Evolutionary conservation across 2,888 invertebrate species (phyloP).

Genomic region (Itoplectis maculator): DNA sequence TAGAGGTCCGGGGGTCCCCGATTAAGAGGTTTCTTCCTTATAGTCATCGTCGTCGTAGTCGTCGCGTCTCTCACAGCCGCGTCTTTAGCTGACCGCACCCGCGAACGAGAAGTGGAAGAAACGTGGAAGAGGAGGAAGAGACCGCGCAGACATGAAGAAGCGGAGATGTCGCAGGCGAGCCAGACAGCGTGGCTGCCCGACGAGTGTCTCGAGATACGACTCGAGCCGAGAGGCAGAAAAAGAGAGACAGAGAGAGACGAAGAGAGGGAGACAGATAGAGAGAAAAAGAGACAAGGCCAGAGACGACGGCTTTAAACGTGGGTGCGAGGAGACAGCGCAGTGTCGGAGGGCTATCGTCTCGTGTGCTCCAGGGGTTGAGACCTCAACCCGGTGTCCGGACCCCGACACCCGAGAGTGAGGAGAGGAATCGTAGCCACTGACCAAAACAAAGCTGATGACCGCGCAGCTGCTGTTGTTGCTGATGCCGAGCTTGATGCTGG

Average conservation of each 20-base stretch:
- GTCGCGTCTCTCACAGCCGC: slow-evolving; percentile 43
- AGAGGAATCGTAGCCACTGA: slow-evolving; percentile 12
- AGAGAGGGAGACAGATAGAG: slow-evolving; percentile 22
- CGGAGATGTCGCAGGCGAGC: slow-evolving; percentile 52
- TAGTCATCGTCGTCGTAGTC: slow-evolving; percentile 73
- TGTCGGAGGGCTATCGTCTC: slow-evolving; percentile 75
- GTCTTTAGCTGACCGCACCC: slow-evolving; percentile 41
- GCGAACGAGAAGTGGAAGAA: slow-evolving; percentile 25
- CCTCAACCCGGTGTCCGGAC: slow-evolving; percentile 72
- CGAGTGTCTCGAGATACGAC: slow-evolving; percentile 44
- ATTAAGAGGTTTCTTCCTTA: slow-evolving; percentile 80
- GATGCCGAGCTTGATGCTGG: neutral
- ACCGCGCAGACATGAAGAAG: slow-evolving; percentile 46
- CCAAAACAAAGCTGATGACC: slow-evolving; percentile 4
- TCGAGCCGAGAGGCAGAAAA: neutral
- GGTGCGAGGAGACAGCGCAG: slow-evolving; percentile 64
- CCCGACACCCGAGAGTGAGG: slow-evolving; percentile 58
- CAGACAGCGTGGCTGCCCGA: slow-evolving; percentile 79
- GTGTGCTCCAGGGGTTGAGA: slow-evolving; percentile 74
- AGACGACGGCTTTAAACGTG: slow-evolving; percentile 31
- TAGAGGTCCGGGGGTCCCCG: slow-evolving; percentile 79
- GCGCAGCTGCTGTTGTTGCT: neutral
- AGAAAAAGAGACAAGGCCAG: slow-evolving; percentile 11
- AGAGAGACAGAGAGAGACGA: slow-evolving; percentile 5
- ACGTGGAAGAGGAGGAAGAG: slow-evolving; percentile 19